Evolutionary conservation across 1,140 invertebrate species (phyloP).

Genomic region (Drosophila lacteicornis): DNA sequence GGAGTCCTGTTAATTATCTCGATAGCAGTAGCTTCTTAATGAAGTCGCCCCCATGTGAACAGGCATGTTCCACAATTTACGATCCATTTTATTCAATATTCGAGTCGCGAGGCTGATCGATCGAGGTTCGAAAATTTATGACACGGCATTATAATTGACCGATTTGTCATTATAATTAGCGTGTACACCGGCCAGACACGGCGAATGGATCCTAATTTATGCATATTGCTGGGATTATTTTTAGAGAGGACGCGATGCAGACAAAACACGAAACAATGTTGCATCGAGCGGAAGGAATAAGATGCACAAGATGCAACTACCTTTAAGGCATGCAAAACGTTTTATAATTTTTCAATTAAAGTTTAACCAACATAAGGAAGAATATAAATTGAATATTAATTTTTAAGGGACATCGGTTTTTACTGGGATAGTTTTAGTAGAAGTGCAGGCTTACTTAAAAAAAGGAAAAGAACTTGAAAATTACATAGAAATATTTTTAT

Average conservation of each 20-base stretch:
- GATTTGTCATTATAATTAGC: constrained; percentile 82
- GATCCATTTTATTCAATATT: constrained; percentile 78
- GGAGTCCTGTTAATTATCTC: constrained; percentile 45
- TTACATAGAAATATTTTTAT: too few relatives aligned
- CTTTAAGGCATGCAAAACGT: neutral
- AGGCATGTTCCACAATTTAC: constrained; percentile 61
- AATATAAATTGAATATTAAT: neutral
- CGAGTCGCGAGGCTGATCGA: constrained; percentile 66
- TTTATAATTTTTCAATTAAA: constrained; percentile 6
- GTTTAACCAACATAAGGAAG: neutral
- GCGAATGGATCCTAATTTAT: constrained; percentile 58
- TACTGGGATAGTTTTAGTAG: neutral
- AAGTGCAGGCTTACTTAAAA: neutral
- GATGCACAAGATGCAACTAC: constrained; percentile 1
- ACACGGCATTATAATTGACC: constrained; percentile 82
- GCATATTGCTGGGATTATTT: constrained; percentile 58
- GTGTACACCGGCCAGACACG: constrained; percentile 43
- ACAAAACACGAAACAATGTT: constrained; percentile 30
- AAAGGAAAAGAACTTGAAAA: too few relatives aligned
- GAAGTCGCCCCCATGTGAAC: constrained; percentile 45
- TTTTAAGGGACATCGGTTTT: neutral
- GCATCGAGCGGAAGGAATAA: constrained; percentile 15
- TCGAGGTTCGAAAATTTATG: constrained; percentile 71
- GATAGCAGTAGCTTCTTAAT: constrained; percentile 41
- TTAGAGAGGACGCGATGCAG: constrained; percentile 45